Conservation (phyloP, 2,888 invertebrate species). For the Cabera pusaria region DNA sequence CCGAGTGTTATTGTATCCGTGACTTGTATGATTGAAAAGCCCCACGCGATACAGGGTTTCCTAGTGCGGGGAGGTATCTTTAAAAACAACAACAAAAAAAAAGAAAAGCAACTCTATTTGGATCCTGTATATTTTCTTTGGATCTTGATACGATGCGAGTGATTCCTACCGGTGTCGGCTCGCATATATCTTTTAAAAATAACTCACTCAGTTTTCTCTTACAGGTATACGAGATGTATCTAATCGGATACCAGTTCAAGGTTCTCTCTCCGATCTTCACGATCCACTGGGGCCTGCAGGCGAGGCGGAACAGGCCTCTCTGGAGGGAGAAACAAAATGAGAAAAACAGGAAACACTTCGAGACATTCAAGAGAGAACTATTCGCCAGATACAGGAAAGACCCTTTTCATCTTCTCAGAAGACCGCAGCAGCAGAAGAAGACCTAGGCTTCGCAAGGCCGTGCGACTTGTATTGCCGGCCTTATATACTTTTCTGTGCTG, state of each 20-base stretch:
- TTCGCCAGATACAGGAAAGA: constrained; percentile 89
- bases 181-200: no score
- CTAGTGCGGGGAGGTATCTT: no score
- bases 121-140: no score
- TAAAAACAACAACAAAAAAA: no score
- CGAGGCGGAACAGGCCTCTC: constrained; percentile 89
- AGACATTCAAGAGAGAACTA: constrained; percentile 92
- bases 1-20: no score
- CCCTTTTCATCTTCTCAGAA: constrained; percentile 76
- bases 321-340: constrained; percentile 95
- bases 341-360: constrained; percentile 91
- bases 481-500: constrained; percentile 40
- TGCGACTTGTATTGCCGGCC: constrained; percentile 61
- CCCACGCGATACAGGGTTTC: no score
- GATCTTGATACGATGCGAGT: no score
- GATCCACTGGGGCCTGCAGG: constrained; percentile 95
- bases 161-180: no score
- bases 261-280: constrained; percentile 95
- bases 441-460: constrained; percentile 79
- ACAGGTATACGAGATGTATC: constrained; percentile 96
- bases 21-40: no score
- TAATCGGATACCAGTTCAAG: constrained; percentile 93
- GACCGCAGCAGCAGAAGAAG: constrained; percentile 64
- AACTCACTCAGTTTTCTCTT: constrained; percentile 17
- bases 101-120: no score